These are phyloP conservation scores for Xenus cinereus DNA, from an alignment of 2,113 vertebrate species.

Conservation along the genomic window DNA sequence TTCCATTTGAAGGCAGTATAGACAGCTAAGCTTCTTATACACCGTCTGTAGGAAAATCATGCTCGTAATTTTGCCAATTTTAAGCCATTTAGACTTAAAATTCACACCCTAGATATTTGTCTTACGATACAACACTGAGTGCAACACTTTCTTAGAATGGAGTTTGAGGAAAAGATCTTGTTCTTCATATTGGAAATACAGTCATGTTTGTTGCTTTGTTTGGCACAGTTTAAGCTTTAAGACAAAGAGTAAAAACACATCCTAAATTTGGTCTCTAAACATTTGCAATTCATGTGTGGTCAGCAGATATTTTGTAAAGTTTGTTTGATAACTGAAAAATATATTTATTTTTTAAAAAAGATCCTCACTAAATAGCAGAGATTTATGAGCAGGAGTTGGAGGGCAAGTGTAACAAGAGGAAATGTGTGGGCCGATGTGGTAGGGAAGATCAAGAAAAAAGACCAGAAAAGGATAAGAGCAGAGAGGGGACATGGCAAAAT, in stretches of 20 bases:
- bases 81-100: not conserved
- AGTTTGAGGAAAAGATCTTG: not conserved
- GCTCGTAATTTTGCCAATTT: not conserved
- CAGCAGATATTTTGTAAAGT: not conserved
- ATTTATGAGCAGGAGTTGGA: not conserved
- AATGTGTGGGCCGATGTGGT: rapidly evolving
- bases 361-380: not conserved
- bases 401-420: not conserved
- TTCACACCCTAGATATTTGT: not conserved
- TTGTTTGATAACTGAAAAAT: not conserved
- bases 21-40: not conserved
- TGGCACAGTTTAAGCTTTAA: not conserved
- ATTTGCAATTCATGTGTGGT: not conserved
- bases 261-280: not conserved
- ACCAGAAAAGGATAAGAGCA: not conserved
- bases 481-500: not conserved
- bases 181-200: not conserved
- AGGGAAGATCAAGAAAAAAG: not conserved
- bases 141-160: not conserved
- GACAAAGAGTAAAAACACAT: not conserved
- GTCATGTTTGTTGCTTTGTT: not conserved
- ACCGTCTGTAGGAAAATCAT: not conserved
- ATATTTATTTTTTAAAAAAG: not conserved
- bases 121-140: not conserved
- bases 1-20: not conserved